Evolutionary conservation across 2,888 invertebrate genomes (phyloP).

Genomic region (Nymphalis urticae): DNA sequence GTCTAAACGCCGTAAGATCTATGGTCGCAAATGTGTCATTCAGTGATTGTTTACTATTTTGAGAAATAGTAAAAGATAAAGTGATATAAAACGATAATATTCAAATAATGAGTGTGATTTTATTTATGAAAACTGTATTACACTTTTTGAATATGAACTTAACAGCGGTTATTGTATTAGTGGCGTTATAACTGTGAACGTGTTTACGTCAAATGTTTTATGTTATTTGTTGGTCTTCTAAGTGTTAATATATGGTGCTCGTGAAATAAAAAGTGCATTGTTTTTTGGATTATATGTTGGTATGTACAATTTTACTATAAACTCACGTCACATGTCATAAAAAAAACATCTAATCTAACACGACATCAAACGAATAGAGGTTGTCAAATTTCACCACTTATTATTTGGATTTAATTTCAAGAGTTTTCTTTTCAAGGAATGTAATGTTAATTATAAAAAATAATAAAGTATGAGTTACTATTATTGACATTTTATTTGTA

Average conservation of each 20-base stretch:
- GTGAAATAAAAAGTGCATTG: conserved; percentile 49
- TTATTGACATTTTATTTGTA: conserved; percentile 15
- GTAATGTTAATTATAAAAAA: not conserved
- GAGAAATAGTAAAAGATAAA: conserved; percentile 52
- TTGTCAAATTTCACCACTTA: conserved; percentile 59
- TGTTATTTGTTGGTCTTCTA: conserved; percentile 52
- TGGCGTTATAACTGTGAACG: conserved; percentile 51
- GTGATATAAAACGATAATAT: conserved; percentile 15
- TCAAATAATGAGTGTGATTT: conserved; percentile 19
- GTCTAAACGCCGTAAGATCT: conserved; percentile 74
- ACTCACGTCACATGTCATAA: conserved; percentile 16
- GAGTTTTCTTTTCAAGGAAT: not conserved
- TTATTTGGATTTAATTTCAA: conserved; percentile 40
- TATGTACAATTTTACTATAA: conserved; percentile 50
- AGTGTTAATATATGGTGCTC: conserved; percentile 51
- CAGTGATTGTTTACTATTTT: conserved; percentile 77
- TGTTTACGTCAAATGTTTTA: conserved; percentile 73
- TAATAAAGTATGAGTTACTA: not conserved
- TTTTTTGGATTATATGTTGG: conserved; percentile 49
- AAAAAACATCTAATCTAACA: conserved; percentile 43
- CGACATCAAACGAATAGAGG: conserved; percentile 61
- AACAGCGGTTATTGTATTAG: conserved; percentile 36
- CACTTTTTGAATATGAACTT: conserved; percentile 31
- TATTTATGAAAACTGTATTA: conserved; percentile 17
- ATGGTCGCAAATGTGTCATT: conserved; percentile 78